Base-by-base conservation (phyloP, 30 jellyfish, hydroid and myxozoan species). In the Sanderia malayensis region DNA sequence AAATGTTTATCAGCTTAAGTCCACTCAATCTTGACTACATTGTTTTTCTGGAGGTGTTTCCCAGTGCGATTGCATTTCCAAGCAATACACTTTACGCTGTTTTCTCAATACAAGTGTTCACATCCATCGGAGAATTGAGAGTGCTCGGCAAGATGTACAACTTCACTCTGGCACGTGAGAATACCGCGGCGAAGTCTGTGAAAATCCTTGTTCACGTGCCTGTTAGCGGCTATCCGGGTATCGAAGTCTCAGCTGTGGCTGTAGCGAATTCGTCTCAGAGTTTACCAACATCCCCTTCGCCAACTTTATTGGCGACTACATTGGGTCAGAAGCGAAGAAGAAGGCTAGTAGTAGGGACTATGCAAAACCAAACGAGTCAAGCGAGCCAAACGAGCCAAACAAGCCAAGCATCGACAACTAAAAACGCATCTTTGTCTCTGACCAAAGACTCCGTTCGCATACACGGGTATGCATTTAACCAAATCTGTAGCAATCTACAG, bases 201-300 rank as follows among this genome's bases (percentile, higher is more conserved):
- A 70, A 28, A 62, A 19, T 78, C 31, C 89, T 82, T 4, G 72
- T 78, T 10, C 29, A 21, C 1, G 49, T 78, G 37, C 70, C 89
- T 20, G 18, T 78, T 20, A 26, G 37, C 18, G 55, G 72, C 22
- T 44, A n/a, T 19, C 0, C 1, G n/a, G 59, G 65, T 29, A 76
- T 58, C 22, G 76, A 45, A 19, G 18, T 78, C 20, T 45, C 82
- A 25, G 89, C 89, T n/a, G 33, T 45, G 11, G 58, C 82, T n/a
- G 0, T 57, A 20, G 60, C 41, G 21, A 46, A 75, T 0, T 29
- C 22, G 0, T n/a, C 34, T 41, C 6, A 73, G 52, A 31, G 23
- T 8, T 1, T 67, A 28, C 20, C 85, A 58, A 58, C 21, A 20
- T 3, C 73, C 32, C 25, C 83, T 23, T 25, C 61, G 17, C 0